Percentiles rank a stretch among this genome's conserved stretches.
Conservation (phyloP, 2,113 vertebrate genomes). For the Galeopterus variegatus region DNA sequence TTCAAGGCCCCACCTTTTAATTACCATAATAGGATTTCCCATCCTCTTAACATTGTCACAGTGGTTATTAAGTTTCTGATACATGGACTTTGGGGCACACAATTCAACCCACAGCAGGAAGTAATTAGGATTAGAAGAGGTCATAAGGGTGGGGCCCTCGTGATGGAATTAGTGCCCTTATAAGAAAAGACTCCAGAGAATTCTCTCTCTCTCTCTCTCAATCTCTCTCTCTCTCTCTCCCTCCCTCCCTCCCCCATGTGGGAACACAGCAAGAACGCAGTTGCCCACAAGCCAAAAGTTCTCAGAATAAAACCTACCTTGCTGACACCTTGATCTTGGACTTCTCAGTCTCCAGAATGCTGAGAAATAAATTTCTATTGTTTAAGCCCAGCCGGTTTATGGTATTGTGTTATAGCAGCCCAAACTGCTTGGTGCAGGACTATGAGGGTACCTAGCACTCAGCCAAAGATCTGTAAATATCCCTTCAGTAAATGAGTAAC, state of each 20-base stretch:
- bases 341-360: background rate
- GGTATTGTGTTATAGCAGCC: background rate
- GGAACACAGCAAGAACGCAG: background rate
- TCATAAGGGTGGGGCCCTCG: background rate
- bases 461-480: background rate
- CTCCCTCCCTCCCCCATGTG: accelerated
- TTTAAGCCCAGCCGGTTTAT: no score
- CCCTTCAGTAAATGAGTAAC: background rate
- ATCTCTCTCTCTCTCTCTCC: background rate
- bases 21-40: no score
- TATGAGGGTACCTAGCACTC: background rate
- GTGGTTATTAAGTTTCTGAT: no score
- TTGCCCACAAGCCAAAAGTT: background rate
- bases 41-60: no score
- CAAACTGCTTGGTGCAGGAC: background rate
- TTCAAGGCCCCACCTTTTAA: no score
- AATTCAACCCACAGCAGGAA: no score
- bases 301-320: background rate
- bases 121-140: background rate
- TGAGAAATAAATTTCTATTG: background rate
- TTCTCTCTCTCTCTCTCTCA: accelerated
- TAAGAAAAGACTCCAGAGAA: background rate
- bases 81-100: no score
- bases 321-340: background rate
- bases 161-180: background rate